Base-by-base conservation (phyloP, 1,140 invertebrate genomes). In the Dinoponera quadriceps region DNA sequence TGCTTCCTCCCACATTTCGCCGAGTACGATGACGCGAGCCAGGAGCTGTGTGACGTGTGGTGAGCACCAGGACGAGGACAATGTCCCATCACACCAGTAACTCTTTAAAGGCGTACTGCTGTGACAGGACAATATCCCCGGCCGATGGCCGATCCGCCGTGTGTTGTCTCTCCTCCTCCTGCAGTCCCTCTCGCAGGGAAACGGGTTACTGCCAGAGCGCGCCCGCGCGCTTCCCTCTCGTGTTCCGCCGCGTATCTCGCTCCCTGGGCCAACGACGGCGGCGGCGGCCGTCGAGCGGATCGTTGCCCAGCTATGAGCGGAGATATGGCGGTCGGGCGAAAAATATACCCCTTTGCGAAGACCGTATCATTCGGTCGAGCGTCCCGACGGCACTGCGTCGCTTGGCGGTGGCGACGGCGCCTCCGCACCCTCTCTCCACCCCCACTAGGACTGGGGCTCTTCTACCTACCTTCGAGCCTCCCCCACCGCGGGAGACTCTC, bases 41-140 rank as follows among this genome's bases (percentile, higher is more conserved):
- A 22, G 29, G 2, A 7, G 25, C 69, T 63, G 44, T 51, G 54
- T 3, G 22, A 48, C 18, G 49, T n/a, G 63, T 38, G 57, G 73
- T 83, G 72, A 85, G 84, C 93, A 91, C 89, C 94, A 78, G 75
- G 78, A 84, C 95, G 92, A 96, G 96, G 95, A 95, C 95, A 97
- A 94, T 98, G 97, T 97, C 97, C 97, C 95, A 96, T 95, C 95
- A 96, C 97, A 98, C 97, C 97, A 97, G 97, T 98, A 97, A 95
- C 94, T 94, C 91, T 92, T 93, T 83, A 93, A 93, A 93, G 93
- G 95, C 95, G 95, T 98, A 98, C 97, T 98, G 97, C 97, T 98
- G 97, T 98, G 97, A 97, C 97, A 97, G 97, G 97, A 98, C 97
- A 98, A 98, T 98, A 98, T 98, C 96, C 96, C 95, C 95, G 96